phyloP scores from a whole-genome alignment of 2,113 vertebrate species.

The Tympanuchus pallidicinctus region DNA sequence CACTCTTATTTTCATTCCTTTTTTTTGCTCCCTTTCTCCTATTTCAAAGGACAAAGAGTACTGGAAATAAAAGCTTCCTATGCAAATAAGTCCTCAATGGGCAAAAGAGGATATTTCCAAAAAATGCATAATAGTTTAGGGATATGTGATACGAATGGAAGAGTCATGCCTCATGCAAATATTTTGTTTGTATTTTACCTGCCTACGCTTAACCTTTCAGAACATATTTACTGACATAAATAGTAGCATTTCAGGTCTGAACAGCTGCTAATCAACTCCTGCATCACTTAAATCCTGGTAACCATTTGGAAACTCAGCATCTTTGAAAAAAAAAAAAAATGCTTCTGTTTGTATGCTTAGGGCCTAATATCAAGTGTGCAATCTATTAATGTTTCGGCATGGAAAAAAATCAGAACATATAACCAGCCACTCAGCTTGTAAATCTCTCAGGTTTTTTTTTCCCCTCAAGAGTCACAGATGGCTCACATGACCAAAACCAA shows the following conservation, averaged over 20 bases:
- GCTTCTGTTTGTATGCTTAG: not conserved
- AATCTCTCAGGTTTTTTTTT: not conserved
- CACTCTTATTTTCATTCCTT: not conserved
- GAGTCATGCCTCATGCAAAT: not conserved
- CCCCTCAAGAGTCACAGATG: not conserved
- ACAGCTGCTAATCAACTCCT: not conserved
- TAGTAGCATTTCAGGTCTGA: not conserved
- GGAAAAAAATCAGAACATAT: not conserved
- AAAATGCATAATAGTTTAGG: not conserved
- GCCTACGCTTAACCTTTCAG: not conserved
- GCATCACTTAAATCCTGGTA: not conserved
- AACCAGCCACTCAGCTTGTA: not conserved
- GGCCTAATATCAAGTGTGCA: not conserved
- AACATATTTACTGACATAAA: not conserved
- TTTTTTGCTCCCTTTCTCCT: rapidly evolving
- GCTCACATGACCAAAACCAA: not conserved
- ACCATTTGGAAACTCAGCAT: not conserved
- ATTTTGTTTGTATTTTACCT: not conserved
- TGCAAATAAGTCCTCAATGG: not conserved
- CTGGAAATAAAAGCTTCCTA: not conserved
- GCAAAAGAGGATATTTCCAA: not conserved
- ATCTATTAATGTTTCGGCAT: not conserved
- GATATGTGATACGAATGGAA: not conserved
- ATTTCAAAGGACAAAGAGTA: not conserved
- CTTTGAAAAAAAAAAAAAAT: not conserved